phyloP scores from a whole-genome alignment of 2,113 vertebrate genomes.

The Cyanoramphus novaezelandiae region DNA sequence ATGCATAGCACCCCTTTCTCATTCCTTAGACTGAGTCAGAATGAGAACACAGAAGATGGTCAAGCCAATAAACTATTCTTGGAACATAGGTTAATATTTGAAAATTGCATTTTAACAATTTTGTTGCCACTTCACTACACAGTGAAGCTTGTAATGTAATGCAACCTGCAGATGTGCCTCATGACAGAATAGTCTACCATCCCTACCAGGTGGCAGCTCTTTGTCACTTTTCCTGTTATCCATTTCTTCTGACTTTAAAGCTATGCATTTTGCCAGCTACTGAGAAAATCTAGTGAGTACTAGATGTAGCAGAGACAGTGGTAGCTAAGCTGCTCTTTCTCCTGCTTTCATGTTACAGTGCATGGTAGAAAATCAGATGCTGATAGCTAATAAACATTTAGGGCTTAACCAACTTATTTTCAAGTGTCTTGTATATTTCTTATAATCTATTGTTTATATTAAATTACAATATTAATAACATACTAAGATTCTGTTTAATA shows the following conservation, averaged over 20 bases:
- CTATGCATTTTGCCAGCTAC: not conserved
- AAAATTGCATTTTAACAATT: not conserved
- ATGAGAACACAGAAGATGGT: not conserved
- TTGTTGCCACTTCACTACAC: not conserved
- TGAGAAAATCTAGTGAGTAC: not conserved
- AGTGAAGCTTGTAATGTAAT: not conserved
- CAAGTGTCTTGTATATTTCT: not conserved
- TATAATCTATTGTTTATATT: not conserved
- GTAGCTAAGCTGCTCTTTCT: not conserved
- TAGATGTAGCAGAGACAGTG: not conserved
- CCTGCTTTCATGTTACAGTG: not conserved
- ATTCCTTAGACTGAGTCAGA: not conserved
- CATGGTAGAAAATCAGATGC: not conserved
- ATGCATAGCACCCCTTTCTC: not conserved
- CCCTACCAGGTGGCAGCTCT: not conserved
- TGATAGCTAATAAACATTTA: not conserved
- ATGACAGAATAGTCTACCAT: not conserved
- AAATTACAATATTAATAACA: not conserved
- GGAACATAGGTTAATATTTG: not conserved
- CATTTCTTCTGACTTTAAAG: not conserved
- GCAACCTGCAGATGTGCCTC: not conserved
- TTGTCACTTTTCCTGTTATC: not conserved
- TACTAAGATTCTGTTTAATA: not conserved
- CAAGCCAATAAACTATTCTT: not conserved
- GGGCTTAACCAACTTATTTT: not conserved